Evolutionary conservation across 2,888 invertebrate species (phyloP).

Genomic region (Rotaria sp.): DNA sequence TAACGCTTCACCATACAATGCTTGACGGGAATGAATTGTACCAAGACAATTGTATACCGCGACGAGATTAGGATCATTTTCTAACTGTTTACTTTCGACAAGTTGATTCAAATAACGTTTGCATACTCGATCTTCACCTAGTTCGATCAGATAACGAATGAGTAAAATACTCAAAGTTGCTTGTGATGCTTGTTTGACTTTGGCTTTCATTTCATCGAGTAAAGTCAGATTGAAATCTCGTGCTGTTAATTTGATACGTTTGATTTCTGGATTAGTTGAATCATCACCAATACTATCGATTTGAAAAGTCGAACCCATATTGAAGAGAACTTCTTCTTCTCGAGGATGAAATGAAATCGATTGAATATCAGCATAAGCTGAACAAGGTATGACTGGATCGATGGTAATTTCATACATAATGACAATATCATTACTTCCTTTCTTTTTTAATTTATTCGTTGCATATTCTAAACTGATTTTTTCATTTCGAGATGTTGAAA

Average conservation of each 20-base stretch:
- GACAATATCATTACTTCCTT: not conserved
- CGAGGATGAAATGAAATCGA: not conserved
- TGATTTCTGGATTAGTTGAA: not conserved
- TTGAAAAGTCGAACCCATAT: constrained; percentile 6
- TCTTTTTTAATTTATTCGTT: not conserved
- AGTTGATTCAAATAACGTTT: not conserved
- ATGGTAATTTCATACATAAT: not conserved
- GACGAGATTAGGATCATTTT: not conserved
- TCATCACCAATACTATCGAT: not conserved
- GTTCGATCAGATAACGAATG: not conserved
- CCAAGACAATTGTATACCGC: not conserved
- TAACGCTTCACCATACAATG: not conserved
- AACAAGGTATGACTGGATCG: not conserved
- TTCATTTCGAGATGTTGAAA: not conserved
- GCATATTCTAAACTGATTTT: not conserved
- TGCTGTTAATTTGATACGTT: not conserved
- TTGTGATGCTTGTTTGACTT: not conserved
- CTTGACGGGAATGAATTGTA: not conserved
- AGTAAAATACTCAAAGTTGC: not conserved
- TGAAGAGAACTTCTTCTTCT: not conserved
- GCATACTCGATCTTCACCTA: not conserved
- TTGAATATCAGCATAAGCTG: not conserved
- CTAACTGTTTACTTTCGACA: not conserved
- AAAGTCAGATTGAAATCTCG: not conserved
- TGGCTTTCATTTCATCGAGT: not conserved